Conservation (phyloP, 2,797 vertebrate species). For the Myoxocephalus aenaeus region DNA sequence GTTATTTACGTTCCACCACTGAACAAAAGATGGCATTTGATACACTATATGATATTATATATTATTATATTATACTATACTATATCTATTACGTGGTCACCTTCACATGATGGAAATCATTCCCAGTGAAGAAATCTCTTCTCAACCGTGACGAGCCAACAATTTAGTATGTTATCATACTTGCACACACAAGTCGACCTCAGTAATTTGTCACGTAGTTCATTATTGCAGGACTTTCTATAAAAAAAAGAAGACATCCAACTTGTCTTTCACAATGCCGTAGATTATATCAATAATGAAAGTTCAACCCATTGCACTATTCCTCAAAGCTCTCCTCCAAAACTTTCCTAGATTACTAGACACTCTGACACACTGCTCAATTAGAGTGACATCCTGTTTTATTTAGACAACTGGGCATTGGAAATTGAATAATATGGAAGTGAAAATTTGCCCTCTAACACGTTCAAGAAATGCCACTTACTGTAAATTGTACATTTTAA, state of each 20-base stretch:
- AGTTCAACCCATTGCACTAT: conserved; percentile 55
- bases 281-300: conserved; percentile 50
- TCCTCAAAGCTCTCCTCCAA: conserved; percentile 69
- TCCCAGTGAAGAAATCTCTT: neutral
- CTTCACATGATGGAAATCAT: neutral
- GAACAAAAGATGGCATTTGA: neutral
- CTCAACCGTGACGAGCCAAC: neutral
- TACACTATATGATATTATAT: neutral
- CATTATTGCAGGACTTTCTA: neutral
- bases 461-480: conserved; percentile 3
- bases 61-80: no score
- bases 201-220: neutral
- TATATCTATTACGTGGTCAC: neutral
- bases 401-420: conserved; percentile 27
- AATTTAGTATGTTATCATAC: neutral
- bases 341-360: conserved; percentile 82
- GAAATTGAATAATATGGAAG: conserved; percentile 58
- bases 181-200: neutral
- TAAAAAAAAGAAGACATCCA: neutral
- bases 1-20: neutral
- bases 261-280: neutral
- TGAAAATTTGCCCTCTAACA: conserved; percentile 46
- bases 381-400: conserved; percentile 58
- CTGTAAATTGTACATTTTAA: neutral
- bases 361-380: neutral